Conservation (phyloP, 2,797 vertebrate species). For the Myotis findleyi region DNA sequence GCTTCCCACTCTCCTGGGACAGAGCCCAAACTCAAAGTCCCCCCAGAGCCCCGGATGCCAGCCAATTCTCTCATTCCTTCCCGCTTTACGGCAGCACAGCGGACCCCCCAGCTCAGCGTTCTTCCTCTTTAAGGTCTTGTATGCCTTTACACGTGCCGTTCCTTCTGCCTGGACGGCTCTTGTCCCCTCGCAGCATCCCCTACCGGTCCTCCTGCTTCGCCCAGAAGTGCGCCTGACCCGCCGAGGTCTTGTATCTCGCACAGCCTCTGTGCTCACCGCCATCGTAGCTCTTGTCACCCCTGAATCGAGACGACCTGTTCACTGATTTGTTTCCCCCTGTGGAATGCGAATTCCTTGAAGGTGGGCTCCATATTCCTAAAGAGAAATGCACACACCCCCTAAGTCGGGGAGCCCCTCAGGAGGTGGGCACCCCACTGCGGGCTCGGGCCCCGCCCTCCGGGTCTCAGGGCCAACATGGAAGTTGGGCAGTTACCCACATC, state of each 20-base stretch:
- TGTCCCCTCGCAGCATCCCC: not conserved
- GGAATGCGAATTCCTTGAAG: not conserved
- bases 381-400: too few species aligned
- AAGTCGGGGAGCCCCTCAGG: not conserved
- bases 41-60: not conserved
- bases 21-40: not conserved
- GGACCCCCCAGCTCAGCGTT: not conserved
- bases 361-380: too few species aligned
- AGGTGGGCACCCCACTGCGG: not conserved
- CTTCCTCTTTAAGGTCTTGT: not conserved
- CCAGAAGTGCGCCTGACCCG: not conserved
- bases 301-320: not conserved
- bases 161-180: not conserved
- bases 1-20: too few species aligned
- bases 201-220: not conserved
- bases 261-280: not conserved
- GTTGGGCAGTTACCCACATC: not conserved
- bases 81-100: accelerated
- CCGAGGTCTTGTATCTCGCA: not conserved
- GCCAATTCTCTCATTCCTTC: not conserved
- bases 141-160: not conserved
- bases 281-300: accelerated
- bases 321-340: not conserved
- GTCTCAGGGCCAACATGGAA: not conserved
- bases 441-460: too few species aligned